These are phyloP conservation scores for Phoeniculus purpureus DNA, from an alignment of 2,797 vertebrate species.

Conservation along the genomic window DNA sequence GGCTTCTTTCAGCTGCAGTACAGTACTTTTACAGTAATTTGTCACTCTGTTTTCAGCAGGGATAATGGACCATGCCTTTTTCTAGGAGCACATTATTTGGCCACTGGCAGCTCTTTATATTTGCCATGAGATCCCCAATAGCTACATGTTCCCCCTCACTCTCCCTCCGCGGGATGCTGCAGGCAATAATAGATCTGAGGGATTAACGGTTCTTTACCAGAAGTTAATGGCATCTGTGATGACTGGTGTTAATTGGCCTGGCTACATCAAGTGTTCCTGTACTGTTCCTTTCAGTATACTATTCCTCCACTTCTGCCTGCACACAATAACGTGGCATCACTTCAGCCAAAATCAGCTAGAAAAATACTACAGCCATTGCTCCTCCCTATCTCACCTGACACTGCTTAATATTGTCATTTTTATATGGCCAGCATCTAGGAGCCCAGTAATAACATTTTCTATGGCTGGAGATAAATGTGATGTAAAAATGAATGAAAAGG, in stretches of 20 bases:
- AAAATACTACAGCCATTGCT: constrained; percentile 20
- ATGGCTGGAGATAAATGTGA: constrained; percentile 49
- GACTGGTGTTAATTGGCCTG: constrained; percentile 31
- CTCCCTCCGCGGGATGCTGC: background rate
- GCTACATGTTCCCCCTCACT: background rate
- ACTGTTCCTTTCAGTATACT: background rate
- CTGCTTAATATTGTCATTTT: constrained; percentile 33
- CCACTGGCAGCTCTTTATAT: constrained; percentile 66
- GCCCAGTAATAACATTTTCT: constrained; percentile 47
- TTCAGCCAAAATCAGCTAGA: constrained; percentile 5
- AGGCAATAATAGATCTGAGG: constrained; percentile 8
- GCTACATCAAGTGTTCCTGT: background rate
- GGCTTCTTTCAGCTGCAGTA: constrained; percentile 68
- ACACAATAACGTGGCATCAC: background rate
- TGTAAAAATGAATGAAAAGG: constrained; percentile 66
- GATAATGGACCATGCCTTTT: constrained; percentile 73
- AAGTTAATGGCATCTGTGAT: constrained; percentile 25
- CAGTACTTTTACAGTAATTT: constrained; percentile 70
- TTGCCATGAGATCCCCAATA: constrained; percentile 39
- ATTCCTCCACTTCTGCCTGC: background rate
- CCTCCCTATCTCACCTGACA: constrained; percentile 32
- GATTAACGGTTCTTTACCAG: constrained; percentile 14
- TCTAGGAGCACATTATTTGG: constrained; percentile 67
- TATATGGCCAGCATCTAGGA: constrained; percentile 25
- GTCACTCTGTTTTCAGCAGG: constrained; percentile 71